Base-by-base conservation (phyloP, 2,113 vertebrate species). In the Pelusios castaneus region DNA sequence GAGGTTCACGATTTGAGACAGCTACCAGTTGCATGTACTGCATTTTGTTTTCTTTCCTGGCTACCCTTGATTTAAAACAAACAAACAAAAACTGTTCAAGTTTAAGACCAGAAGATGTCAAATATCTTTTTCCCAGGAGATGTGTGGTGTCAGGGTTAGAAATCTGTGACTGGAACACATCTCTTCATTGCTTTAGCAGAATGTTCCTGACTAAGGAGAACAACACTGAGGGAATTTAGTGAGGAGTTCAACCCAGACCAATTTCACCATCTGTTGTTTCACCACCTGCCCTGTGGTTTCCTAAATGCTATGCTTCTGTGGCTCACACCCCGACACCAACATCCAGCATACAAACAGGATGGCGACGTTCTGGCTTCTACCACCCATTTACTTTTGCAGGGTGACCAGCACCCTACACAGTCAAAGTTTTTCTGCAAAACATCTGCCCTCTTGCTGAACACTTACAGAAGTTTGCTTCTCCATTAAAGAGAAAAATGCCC, bases 171-270 rank as follows among this genome's bases (percentile, higher is more conserved):
- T 77, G 43, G 24, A 47, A 43, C 25, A 16, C 0, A 1, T 3
- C 80, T 90, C n/a, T 90, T 67, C 34, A 9, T 2, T 10, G 4
- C 21, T 85, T 73, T 8, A 27, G 43, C 87, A 80, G 41, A 12
- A 7, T 8, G 0, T 13, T 0, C 5, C 5, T 1, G 43, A 3
- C 31, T 47, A 19, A 21, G 43, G 54, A 73, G 29, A 67, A 77
- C 17, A 56, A 6, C 38, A 84, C 84, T 24, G 16, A 55, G 17
- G 4, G 13, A 29, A 80, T 45, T 76, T 43, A 82, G 58, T 0
- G 5, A 84, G 38, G 60, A n/a, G 9, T 70, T 70, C n/a, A 21
- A 70, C n/a, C 34, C 63, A 70, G 16, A 70, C 63, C 19, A 67
- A 8, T 67, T n/a, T n/a, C n/a, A n/a, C n/a, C n/a, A n/a, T 16